Evolutionary conservation across 2,888 invertebrate genomes (phyloP).

Genomic region (Melipona beecheii): DNA sequence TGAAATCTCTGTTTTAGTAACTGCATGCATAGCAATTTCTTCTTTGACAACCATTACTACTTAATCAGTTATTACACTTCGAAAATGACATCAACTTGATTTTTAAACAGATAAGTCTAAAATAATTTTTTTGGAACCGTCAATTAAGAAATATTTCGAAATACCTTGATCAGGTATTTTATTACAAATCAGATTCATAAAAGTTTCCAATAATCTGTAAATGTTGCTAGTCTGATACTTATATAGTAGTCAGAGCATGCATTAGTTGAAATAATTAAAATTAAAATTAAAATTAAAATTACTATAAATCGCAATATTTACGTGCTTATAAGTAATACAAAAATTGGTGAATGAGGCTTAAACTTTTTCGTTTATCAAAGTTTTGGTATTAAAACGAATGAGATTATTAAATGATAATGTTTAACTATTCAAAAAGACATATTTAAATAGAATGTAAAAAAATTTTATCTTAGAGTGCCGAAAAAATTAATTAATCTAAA

Average conservation of each 20-base stretch:
- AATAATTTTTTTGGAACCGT: slow-evolving; percentile 21
- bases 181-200: slow-evolving; percentile 3
- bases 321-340: slow-evolving; percentile 7
- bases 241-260: slow-evolving; percentile 28
- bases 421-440: not conserved
- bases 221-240: slow-evolving; percentile 38
- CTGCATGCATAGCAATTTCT: slow-evolving; percentile 8
- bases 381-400: slow-evolving; percentile 9
- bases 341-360: not conserved
- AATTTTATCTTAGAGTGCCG: slow-evolving; percentile 17
- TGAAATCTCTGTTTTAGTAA: slow-evolving; percentile 79
- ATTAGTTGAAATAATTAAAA: slow-evolving; percentile 36
- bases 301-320: not conserved
- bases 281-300: slow-evolving; percentile 8
- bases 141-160: slow-evolving; percentile 34
- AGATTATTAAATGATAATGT: slow-evolving; percentile 8
- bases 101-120: not conserved
- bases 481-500: slow-evolving; percentile 26
- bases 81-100: slow-evolving; percentile 24
- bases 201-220: slow-evolving; percentile 23
- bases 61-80: slow-evolving; percentile 24
- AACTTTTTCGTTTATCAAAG: slow-evolving; percentile 7
- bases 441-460: not conserved
- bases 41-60: slow-evolving; percentile 37
- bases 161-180: not conserved